A percentile compares a stretch with the other conserved stretches of the same genome.
phyloP scores from a whole-genome alignment of 2,113 vertebrate species.

The Eulemur rufifrons region DNA sequence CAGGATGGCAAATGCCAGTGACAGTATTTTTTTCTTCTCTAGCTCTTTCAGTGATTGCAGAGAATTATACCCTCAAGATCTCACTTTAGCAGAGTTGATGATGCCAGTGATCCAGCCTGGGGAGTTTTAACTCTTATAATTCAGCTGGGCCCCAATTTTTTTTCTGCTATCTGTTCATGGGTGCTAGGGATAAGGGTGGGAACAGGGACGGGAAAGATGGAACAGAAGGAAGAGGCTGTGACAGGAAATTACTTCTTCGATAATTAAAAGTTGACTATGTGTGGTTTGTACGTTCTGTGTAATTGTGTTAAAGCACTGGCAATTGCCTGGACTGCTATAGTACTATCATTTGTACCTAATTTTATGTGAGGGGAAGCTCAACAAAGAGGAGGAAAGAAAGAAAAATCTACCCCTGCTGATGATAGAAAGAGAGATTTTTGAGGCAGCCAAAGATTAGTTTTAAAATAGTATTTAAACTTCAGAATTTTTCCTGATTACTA shows the following conservation, averaged over 20 bases:
- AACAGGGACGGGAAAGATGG: not conserved
- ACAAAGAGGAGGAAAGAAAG: not conserved
- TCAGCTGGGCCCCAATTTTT: not conserved
- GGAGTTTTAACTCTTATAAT: not conserved
- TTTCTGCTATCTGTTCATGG: not conserved
- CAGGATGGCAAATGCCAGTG: not conserved
- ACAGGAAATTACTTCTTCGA: not conserved
- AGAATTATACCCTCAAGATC: constrained; percentile 26
- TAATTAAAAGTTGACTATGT: not conserved
- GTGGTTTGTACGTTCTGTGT: not conserved
- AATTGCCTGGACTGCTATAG: not conserved
- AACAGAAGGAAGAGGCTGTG: not conserved
- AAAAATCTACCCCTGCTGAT: not conserved
- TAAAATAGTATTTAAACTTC: not conserved
- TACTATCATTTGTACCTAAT: not conserved
- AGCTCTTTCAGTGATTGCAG: not conserved
- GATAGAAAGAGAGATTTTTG: not conserved
- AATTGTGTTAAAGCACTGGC: not conserved
- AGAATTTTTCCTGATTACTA: not conserved
- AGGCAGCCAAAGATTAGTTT: not conserved
- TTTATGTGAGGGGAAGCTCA: not conserved
- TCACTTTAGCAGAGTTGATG: not conserved
- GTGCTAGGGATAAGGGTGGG: not conserved
- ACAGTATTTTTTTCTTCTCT: not conserved
- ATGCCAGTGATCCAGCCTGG: not conserved